A percentile compares a stretch with the other conserved stretches of the same genome.
Evolutionary conservation across 1,140 invertebrate species (phyloP).

Genomic region (Bombyx mori): DNA sequence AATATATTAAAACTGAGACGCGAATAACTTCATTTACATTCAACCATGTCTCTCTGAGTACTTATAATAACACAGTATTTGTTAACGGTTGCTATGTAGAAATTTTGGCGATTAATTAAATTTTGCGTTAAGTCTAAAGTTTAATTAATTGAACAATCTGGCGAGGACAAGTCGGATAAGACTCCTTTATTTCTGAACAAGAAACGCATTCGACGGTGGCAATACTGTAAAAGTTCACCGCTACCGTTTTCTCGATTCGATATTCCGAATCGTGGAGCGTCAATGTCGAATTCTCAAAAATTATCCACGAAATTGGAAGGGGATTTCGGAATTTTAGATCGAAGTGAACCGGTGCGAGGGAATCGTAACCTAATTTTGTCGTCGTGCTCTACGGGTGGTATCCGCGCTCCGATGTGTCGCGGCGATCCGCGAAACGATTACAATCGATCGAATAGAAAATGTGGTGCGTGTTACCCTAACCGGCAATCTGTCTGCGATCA

Average conservation of each 20-base stretch:
- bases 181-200: too few species aligned
- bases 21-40: too few species aligned
- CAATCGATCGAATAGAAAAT: conserved; percentile 56
- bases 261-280: conserved; percentile 30
- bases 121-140: too few species aligned
- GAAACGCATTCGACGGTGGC: too few species aligned
- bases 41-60: too few species aligned
- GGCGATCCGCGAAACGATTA: conserved; percentile 37
- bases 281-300: conserved; percentile 46
- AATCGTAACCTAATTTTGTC: conserved; percentile 57
- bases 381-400: conserved; percentile 32
- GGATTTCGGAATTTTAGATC: conserved; percentile 51
- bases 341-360: conserved; percentile 30
- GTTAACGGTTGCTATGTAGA: too few species aligned
- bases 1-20: too few species aligned
- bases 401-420: conserved; percentile 30
- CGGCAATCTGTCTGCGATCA: conserved; percentile 22
- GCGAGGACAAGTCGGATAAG: too few species aligned
- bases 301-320: conserved; percentile 44
- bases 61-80: too few species aligned
- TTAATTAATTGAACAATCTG: too few species aligned
- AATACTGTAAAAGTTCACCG: neutral
- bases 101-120: too few species aligned
- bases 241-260: neutral
- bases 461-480: conserved; percentile 31